Percentiles rank a stretch among this genome's conserved stretches.
These are phyloP conservation scores for Aurelia sp. DNA, from an alignment of 30 jellyfish, hydroid and myxozoan species.

Conservation along the genomic window DNA sequence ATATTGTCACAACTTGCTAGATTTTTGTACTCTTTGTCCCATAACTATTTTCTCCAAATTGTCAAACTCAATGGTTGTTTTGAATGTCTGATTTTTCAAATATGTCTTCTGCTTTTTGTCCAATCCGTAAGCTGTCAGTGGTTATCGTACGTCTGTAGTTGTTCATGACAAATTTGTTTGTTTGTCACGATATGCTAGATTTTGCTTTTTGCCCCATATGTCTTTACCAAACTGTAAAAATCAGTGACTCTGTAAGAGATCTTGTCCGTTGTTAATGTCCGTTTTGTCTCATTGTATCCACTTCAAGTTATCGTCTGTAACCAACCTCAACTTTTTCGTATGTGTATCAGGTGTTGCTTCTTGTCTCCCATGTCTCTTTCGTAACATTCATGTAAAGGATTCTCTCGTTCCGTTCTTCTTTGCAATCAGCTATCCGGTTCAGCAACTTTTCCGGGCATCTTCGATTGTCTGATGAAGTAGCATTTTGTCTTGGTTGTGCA, in stretches of 20 bases:
- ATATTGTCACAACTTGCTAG: constrained; percentile 24
- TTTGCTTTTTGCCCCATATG: constrained; percentile 17
- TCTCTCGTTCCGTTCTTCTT: background rate
- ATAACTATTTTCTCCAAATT: background rate
- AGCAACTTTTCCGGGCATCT: too few relatives aligned
- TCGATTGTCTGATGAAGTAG: too few relatives aligned
- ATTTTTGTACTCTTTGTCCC: constrained; percentile 21
- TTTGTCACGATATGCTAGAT: constrained; percentile 9
- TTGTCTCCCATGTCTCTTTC: background rate
- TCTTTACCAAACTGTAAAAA: background rate
- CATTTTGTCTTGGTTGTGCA: too few relatives aligned
- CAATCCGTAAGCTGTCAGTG: background rate
- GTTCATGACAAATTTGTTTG: background rate
- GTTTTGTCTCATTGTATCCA: background rate
- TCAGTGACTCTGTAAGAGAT: background rate
- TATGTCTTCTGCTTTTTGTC: background rate
- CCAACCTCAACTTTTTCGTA: background rate
- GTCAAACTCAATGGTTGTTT: background rate
- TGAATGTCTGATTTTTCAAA: background rate
- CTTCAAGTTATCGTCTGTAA: too few relatives aligned
- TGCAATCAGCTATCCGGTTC: too few relatives aligned
- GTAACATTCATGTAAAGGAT: background rate
- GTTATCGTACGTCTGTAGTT: background rate
- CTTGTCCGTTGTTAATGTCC: background rate
- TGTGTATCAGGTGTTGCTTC: background rate